Percentiles rank a stretch among this genome's conserved stretches.
phyloP scores from a whole-genome alignment of 92 coral and sea anemone species.

The Pocillopora grandis region DNA sequence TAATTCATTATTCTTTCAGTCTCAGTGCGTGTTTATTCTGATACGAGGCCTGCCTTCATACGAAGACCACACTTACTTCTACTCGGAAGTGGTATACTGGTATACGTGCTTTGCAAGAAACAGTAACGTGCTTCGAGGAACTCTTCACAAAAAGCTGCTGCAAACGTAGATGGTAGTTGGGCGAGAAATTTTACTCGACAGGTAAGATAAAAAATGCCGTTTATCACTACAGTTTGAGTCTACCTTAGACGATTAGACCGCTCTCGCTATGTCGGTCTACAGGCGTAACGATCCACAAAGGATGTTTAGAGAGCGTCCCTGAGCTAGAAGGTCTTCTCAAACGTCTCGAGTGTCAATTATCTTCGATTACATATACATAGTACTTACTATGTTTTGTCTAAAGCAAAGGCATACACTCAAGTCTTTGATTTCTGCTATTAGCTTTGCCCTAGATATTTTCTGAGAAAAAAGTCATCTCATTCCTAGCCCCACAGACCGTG shows the following conservation, averaged over 20 bases:
- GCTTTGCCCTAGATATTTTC: not conserved
- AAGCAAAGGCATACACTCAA: no score
- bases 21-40: slow-evolving; percentile 65
- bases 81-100: slow-evolving; percentile 83
- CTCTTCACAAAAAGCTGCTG: slow-evolving; percentile 41
- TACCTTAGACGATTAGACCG: no score
- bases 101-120: slow-evolving; percentile 67
- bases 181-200: slow-evolving; percentile 13
- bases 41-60: slow-evolving; percentile 57
- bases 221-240: no score
- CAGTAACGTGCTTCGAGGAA: slow-evolving; percentile 68
- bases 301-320: no score
- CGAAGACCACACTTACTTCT: slow-evolving; percentile 68
- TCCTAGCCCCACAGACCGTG: no score
- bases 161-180: slow-evolving; percentile 17
- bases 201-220: slow-evolving; percentile 25
- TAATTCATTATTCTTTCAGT: slow-evolving; percentile 34
- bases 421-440: no score
- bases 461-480: no score
- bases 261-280: no score
- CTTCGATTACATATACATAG: no score
- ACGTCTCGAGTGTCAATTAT: no score
- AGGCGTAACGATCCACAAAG: not conserved
- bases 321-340: no score
- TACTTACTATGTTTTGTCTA: not conserved